Base-by-base conservation (phyloP, 2,888 invertebrate species). In the Megastigmus dorsalis region DNA sequence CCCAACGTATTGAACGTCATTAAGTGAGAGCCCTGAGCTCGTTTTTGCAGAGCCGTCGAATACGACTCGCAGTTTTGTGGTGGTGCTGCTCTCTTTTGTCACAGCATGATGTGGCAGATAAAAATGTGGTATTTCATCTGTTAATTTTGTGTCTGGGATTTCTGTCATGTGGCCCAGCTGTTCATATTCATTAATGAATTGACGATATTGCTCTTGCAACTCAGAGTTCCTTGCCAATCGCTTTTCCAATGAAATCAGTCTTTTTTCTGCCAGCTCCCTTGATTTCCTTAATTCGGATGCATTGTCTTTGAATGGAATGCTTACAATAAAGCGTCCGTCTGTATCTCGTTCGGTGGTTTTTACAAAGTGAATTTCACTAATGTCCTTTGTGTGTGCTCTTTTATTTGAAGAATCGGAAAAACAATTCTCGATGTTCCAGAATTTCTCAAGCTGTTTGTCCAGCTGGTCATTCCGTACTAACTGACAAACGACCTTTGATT, bases 91-190 rank as follows among this genome's bases (percentile, higher is more conserved):
- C 0, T 55, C 45, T n/a, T 28, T 78, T 2, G 68, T 73, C 0
- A 84, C 82, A 0, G 79, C 30, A 26, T 82, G 84, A 73, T 84
- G 83, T 18, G 83, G 82, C 6, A 83, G 50, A 66, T 80, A 83
- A 66, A 63, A 74, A n/a, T 5, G 9, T 1, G 15, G 2, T 13
- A 2, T 20, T 2, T 59, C 41, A 1, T 28, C n/a, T 0, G 59
- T n/a, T 28, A 4, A 9, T 2, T 13, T 2, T 4, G 43, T 0
- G 2, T 48, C 1, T 3, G 48, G n/a, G 2, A 0, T 0, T 33
- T 41, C 28, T 1, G 41, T 60, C 77, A 78, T 78, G 50, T 76
- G 77, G 0, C 65, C 67, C 9, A 75, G 15, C 0, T 43, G 59
- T 9, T 65, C 13, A 15, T 77, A 74, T 20, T 78, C 77, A 2